A percentile compares a stretch with the other conserved stretches of the same genome.
Evolutionary conservation across 35 echinoderm and acorn worm genomes (phyloP).

Genomic region (Lytechinus pictus): DNA sequence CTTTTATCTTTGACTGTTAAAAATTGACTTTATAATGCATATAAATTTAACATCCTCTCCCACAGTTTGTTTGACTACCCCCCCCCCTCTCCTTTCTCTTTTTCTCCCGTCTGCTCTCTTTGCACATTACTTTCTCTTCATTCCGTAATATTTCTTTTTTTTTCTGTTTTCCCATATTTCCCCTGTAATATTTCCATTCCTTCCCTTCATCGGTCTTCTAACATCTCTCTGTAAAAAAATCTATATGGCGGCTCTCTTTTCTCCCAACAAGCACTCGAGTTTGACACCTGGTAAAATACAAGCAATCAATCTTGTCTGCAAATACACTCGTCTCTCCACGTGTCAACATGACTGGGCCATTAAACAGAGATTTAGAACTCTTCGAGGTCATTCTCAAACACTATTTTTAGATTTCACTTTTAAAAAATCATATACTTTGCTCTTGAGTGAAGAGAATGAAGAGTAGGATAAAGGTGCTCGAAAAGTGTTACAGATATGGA

Average conservation of each 20-base stretch:
- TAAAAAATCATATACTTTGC: not conserved
- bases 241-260: not conserved
- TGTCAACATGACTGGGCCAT: not conserved
- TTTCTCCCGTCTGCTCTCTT: not conserved
- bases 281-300: constrained; percentile 12
- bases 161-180: not conserved
- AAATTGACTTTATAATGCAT: no score
- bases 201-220: not conserved
- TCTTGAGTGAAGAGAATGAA: no score
- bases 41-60: no score
- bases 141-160: not conserved
- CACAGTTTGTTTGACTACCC: no score
- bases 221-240: not conserved
- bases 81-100: not conserved
- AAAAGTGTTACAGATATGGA: no score
- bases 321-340: not conserved
- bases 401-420: not conserved
- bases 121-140: not conserved
- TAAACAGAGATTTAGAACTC: constrained; percentile 19
- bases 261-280: not conserved
- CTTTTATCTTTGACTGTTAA: no score
- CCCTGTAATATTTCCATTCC: not conserved
- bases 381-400: not conserved
- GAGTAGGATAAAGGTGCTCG: no score
- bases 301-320: constrained; percentile 11